Evolutionary conservation across 2,888 invertebrate genomes (phyloP).

Genomic region (Cyaniris semiargus): DNA sequence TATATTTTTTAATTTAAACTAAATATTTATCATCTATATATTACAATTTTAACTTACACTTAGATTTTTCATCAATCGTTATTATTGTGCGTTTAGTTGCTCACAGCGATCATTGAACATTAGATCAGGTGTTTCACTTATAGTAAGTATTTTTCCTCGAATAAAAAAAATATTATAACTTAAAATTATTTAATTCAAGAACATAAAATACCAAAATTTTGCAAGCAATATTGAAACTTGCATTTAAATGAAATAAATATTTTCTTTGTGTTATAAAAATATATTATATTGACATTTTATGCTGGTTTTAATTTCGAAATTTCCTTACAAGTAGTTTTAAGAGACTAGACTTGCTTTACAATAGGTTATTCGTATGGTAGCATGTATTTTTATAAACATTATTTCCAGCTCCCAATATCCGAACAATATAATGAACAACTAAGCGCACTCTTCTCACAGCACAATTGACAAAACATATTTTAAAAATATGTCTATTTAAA

Average conservation of each 20-base stretch:
- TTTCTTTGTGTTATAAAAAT: too few species aligned
- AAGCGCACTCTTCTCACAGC: slow-evolving; percentile 67
- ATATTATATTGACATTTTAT: neutral
- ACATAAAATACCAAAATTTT: neutral
- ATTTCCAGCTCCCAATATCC: neutral
- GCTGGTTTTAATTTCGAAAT: neutral
- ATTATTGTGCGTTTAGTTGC: slow-evolving; percentile 58
- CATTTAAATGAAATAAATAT: neutral
- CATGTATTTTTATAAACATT: neutral
- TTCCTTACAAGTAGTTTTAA: neutral
- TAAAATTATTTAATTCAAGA: neutral
- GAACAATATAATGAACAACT: slow-evolving; percentile 54
- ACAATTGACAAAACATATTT: slow-evolving; percentile 81
- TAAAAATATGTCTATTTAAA: slow-evolving; percentile 78
- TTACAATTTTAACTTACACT: slow-evolving; percentile 76
- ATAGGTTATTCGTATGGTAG: neutral
- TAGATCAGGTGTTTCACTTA: neutral
- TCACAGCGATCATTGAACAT: slow-evolving; percentile 38
- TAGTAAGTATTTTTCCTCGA: neutral
- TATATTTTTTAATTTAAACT: slow-evolving; percentile 78
- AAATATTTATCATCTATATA: slow-evolving; percentile 79
- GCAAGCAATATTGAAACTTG: neutral
- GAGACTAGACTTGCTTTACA: neutral
- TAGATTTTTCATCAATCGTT: slow-evolving; percentile 74
- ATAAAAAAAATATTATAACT: slow-evolving; percentile 1